Evolutionary conservation across 2,888 invertebrate genomes (phyloP).

Genomic region (Drosophila peninsularis): DNA sequence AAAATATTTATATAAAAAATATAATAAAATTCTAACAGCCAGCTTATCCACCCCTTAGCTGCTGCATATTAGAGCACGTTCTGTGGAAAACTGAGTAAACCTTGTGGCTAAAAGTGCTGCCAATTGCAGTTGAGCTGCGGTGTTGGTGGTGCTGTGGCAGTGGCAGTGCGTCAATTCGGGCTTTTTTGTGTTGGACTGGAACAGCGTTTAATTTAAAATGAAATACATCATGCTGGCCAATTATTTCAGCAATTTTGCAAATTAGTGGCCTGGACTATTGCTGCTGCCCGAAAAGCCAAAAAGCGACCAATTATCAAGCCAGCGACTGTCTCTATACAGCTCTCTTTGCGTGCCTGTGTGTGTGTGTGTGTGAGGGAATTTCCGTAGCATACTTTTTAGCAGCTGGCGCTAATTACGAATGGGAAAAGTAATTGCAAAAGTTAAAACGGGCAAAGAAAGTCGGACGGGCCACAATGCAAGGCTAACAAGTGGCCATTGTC

Average conservation of each 20-base stretch:
- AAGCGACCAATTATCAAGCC: conserved; percentile 59
- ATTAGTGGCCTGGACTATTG: conserved; percentile 64
- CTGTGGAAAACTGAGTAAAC: conserved; percentile 18
- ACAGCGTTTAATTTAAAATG: conserved; percentile 64
- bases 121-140: conserved; percentile 63
- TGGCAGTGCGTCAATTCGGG: conserved; percentile 16
- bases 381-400: conserved; percentile 51
- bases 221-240: conserved; percentile 71
- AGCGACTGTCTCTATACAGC: conserved; percentile 10
- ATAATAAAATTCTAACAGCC: neutral
- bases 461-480: conserved; percentile 36
- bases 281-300: conserved; percentile 38
- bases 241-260: conserved; percentile 75
- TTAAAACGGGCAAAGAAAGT: conserved; percentile 36
- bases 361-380: conserved; percentile 33
- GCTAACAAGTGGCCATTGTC: conserved; percentile 63
- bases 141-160: conserved; percentile 27
- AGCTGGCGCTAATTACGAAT: conserved; percentile 64
- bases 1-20: neutral
- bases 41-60: neutral
- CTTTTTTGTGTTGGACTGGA: conserved; percentile 9
- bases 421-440: conserved; percentile 47
- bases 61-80: neutral
- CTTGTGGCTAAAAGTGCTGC: conserved; percentile 44
- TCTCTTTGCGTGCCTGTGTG: conserved; percentile 3